Base-by-base conservation (phyloP, 1,140 invertebrate species). In the Panulirus ornatus region DNA sequence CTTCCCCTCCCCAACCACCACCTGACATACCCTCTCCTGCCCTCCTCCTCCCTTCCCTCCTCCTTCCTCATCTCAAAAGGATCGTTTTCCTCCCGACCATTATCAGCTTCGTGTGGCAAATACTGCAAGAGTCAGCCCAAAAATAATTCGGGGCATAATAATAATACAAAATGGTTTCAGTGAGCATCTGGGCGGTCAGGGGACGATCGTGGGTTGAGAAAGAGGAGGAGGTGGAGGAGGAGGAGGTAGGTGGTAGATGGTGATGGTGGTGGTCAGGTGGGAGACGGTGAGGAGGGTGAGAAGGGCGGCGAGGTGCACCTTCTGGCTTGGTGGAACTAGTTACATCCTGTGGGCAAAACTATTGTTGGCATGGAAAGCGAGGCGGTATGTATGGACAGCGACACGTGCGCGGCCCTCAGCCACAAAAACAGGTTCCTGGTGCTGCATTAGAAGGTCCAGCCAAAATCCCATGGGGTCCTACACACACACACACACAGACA, bases 301-400 rank as follows among this genome's bases (percentile, higher is more conserved):
- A 66, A 27, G 38, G 14, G 38, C 38, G 58, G 16, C 30, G 11
- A n/a, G 66, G 51, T 34, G 3, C 22, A 22, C 63, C n/a, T 36
- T 40, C 58, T 83, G 81, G 30, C n/a, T 38, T 40, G 81, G 81
- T 30, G 40, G 66, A 58, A 83, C 81, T 83, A 54, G 81, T 83
- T 83, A 83, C 40, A 66, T 54, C 51, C 58, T 58, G 47, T 47
- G 54, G n/a, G n/a, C 66, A 83, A 63, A 83, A 83, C 81, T 83
- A 83, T 83, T 83, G 81, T 83, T 36, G 81, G 81, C 81, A 27
- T 83, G 81, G 81, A 83, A 83, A n/a, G 81, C 81, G 16, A 83
- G 81, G 81, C 81, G 58, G 81, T 83, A n/a, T n/a, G 81, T 83
- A 83, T 83, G 58, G 36, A 58, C 81, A 83, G 81, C 81, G 38